Base-by-base conservation (phyloP, 2,113 vertebrate genomes). In the Lota lota region DNA sequence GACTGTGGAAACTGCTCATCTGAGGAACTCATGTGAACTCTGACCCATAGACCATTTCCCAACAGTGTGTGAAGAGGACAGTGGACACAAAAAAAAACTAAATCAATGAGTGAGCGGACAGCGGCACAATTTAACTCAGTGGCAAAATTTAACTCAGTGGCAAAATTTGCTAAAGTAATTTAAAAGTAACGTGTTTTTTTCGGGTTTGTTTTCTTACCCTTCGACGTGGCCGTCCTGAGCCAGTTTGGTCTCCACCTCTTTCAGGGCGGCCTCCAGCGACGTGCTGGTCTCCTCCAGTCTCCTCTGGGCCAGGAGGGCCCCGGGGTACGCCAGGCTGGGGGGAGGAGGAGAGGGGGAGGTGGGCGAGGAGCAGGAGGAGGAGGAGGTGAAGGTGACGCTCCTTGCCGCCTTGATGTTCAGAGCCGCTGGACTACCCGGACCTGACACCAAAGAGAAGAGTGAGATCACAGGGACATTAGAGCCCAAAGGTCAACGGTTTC, bases 261-360 rank as follows among this genome's bases (percentile, higher is more conserved):
- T 91, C 64, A 95, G 80, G 0, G 94, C 88, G 0, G 93, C 90
- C 1, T 89, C 93, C 83, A 96, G 88, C 18, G 91, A 93, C 0
- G 90, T 93, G 88, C 90, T 97, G 85, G 94, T 96, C 76, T 95
- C 92, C 24, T 97, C 95, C 88, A 96, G 90, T 47, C 88, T 87
- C 82, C 94, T 93, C 75, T 93, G 93, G 21, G 86, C 91, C 78
- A 78, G 82, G 47, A 67, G 36, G 0, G 85, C 21, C 17, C 69
- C 91, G 0, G 73, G 63, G 28, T 67, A 36, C 0, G 71, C 40
- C 61, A 47, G 61, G 70, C 82, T 33, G 28, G 81, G 40, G 20
- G 78, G 76, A 5, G 87, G 84, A 83, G 85, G 63, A 76, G 57
- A 19, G 18, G 68, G 28, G 47, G 6, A 0, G 50, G 33, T n/a